Percentiles rank a stretch among this genome's conserved stretches.
Conservation (phyloP, 2,113 vertebrate species). For the Ctenomys sociabilis region DNA sequence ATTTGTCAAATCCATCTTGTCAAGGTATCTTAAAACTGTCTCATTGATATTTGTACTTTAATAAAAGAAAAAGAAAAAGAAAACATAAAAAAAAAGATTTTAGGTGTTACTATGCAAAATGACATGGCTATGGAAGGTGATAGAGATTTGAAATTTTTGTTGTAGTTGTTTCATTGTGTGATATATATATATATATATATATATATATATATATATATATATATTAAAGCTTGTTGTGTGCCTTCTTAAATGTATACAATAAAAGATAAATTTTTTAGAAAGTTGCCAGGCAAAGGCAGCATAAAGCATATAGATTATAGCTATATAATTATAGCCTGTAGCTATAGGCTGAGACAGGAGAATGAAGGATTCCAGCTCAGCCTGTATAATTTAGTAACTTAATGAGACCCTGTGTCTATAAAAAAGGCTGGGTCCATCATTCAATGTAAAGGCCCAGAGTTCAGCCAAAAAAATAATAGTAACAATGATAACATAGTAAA, state of each 20-base stretch:
- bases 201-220: background rate
- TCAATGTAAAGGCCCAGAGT: background rate
- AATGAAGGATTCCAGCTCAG: background rate
- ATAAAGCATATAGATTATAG: background rate
- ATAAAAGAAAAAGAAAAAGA: too few relatives aligned
- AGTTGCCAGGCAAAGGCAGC: background rate
- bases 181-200: background rate
- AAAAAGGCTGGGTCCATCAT: background rate
- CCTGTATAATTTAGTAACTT: background rate
- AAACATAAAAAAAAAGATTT: too few relatives aligned
- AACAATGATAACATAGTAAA: background rate
- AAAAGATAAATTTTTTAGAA: background rate
- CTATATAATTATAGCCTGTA: too few relatives aligned
- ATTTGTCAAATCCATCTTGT: too few relatives aligned
- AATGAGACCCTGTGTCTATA: background rate
- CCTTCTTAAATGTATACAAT: background rate
- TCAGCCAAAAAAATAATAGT: background rate
- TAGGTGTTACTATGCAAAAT: background rate
- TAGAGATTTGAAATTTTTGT: background rate
- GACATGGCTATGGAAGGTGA: background rate
- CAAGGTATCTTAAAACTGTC: too few relatives aligned
- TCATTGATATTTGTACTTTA: too few relatives aligned
- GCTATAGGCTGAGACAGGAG: background rate
- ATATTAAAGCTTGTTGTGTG: background rate
- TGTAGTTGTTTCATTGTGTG: background rate